These are phyloP conservation scores for Cotesia chilonis DNA, from an alignment of 1,140 invertebrate species.

Conservation along the genomic window DNA sequence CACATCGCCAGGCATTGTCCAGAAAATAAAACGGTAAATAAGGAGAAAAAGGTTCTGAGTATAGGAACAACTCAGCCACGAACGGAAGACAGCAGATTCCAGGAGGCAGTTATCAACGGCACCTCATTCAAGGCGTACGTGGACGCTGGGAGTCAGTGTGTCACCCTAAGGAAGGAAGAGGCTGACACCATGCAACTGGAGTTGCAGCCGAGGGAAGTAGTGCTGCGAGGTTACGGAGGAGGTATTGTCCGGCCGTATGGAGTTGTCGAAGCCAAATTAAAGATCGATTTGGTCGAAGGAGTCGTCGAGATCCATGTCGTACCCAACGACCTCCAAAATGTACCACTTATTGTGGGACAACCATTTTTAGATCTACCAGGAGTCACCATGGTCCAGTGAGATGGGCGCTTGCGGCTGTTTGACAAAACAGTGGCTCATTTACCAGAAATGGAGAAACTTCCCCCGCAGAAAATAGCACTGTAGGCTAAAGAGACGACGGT, in stretches of 20 bases:
- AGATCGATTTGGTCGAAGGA: slow-evolving; percentile 36
- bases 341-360: slow-evolving; percentile 42
- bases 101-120: slow-evolving; percentile 31
- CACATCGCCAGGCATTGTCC: slow-evolving; percentile 25
- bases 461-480: slow-evolving; percentile 31
- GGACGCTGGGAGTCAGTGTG: slow-evolving; percentile 32
- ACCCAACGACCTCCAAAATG: slow-evolving; percentile 34
- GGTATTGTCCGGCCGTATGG: slow-evolving; percentile 24
- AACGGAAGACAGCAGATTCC: slow-evolving; percentile 8
- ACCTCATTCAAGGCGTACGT: slow-evolving; percentile 27
- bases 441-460: slow-evolving; percentile 35
- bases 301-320: slow-evolving; percentile 35
- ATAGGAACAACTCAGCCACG: slow-evolving; percentile 18
- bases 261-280: slow-evolving; percentile 22
- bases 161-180: slow-evolving; percentile 31
- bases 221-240: slow-evolving; percentile 36
- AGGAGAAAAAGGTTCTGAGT: slow-evolving; percentile 27
- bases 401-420: slow-evolving; percentile 35
- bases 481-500: slow-evolving; percentile 28
- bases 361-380: slow-evolving; percentile 37
- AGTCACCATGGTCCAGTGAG: slow-evolving; percentile 32
- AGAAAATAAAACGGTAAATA: slow-evolving; percentile 13
- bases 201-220: slow-evolving; percentile 25
- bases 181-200: slow-evolving; percentile 27
- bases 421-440: slow-evolving; percentile 24